Base-by-base conservation (phyloP, 2,888 invertebrate genomes). In the Archips crataeganus region DNA sequence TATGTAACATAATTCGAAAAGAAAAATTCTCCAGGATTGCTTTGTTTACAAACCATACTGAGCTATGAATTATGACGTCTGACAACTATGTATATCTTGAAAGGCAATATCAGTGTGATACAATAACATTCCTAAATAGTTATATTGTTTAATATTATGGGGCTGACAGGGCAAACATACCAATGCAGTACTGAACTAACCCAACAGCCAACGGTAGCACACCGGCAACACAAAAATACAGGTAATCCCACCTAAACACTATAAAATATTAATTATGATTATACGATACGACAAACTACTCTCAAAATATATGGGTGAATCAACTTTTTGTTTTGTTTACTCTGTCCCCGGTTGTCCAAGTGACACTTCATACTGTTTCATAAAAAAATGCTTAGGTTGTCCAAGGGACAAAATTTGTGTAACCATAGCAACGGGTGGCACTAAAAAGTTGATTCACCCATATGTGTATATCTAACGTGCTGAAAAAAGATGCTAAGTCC, bases 21-120 rank as follows among this genome's bases (percentile, higher is more conserved):
- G 1, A 15, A 51, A 15, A 6, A n/a, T 23, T 9, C 6, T 54
- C 23, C 23, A 23, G 23, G 15, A 54, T 23, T 23, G 54, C 9
- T 54, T 54, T 54, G 51, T 8, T 51, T 15, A 15, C 15, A 23
- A 54, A 23, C 51, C 51, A 54, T 54, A 54, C 15, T 54, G 15
- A 39, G 6, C 15, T 54, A 54, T 23, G 51, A 15, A 23, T 54
- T 54, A 23, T 3, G 51, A 54, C 15, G 8, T 54, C 9, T 49
- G 9, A 9, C 15, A 51, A 51, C 15, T 5, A 51, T 51, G 47
- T 49, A n/a, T 49, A n/a, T 49, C 23, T 9, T 23, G 54, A 54
- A 54, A 54, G 54, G 49, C 49, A n/a, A 49, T 49, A 49, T 49
- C 49, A 13, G n/a, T 49, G 4, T 49, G n/a, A 49, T n/a, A 49